These are phyloP conservation scores for Siderastrea radians DNA, from an alignment of 92 coral and sea anemone genomes.

Conservation along the genomic window DNA sequence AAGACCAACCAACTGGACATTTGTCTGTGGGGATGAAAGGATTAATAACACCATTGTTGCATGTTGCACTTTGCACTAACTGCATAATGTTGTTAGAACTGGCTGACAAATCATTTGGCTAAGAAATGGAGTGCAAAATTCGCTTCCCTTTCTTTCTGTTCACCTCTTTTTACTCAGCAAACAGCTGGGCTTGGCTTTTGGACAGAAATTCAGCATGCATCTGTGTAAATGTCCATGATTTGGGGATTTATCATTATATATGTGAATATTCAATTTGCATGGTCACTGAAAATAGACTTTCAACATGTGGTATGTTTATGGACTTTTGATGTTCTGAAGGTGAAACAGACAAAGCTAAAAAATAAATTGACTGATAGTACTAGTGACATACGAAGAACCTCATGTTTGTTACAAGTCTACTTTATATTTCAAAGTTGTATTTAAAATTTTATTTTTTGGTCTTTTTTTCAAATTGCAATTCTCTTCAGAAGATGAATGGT, in stretches of 20 bases:
- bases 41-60: not conserved
- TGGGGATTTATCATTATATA: not conserved
- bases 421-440: too few relatives aligned
- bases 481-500: constrained; percentile 6
- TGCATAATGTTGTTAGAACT: constrained; percentile 29
- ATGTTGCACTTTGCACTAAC: not conserved
- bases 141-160: not conserved
- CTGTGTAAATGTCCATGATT: not conserved
- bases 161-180: not conserved
- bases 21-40: not conserved
- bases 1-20: not conserved
- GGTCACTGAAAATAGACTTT: not conserved
- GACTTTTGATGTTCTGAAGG: constrained; percentile 8
- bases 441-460: not conserved
- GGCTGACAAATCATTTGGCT: constrained; percentile 39
- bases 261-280: not conserved
- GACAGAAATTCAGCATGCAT: constrained; percentile 57
- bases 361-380: not conserved
- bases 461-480: too few relatives aligned
- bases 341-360: not conserved
- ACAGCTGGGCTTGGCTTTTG: constrained; percentile 43
- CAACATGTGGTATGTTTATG: not conserved
- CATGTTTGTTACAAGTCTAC: too few relatives aligned
- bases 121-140: not conserved
- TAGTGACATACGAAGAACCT: too few relatives aligned